These are phyloP conservation scores for Phylloscopus trochilus DNA, from an alignment of 2,113 vertebrate genomes.

Conservation along the genomic window DNA sequence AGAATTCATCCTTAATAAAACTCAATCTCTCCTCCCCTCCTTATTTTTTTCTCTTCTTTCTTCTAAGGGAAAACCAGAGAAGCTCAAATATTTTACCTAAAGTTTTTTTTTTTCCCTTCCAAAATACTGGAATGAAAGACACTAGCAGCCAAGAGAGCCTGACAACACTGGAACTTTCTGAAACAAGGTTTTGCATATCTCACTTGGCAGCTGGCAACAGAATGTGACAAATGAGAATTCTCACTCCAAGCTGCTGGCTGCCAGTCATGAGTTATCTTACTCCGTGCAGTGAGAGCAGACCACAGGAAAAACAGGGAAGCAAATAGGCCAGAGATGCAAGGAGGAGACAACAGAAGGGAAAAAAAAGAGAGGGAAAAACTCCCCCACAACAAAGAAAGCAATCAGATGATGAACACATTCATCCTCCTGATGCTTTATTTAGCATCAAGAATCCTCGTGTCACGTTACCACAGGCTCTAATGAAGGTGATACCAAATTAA, in stretches of 20 bases:
- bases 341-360: not conserved
- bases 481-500: conserved; percentile 18
- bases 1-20: not conserved
- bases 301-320: not conserved
- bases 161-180: conserved; percentile 39
- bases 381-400: not conserved
- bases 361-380: fast-evolving
- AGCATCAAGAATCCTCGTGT: not conserved
- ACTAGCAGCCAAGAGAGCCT: conserved; percentile 20
- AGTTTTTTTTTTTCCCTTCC: not conserved
- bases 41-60: not conserved
- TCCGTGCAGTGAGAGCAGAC: conserved; percentile 15
- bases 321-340: not conserved
- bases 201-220: conserved; percentile 50
- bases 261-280: conserved; percentile 59
- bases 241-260: conserved; percentile 49
- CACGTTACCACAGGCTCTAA: not conserved
- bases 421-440: not conserved
- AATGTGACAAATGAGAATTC: conserved; percentile 56
- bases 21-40: not conserved
- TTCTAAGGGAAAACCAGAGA: not conserved
- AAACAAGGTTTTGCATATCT: conserved; percentile 50
- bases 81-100: conserved; percentile 14
- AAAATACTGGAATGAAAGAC: conserved; percentile 5
- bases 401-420: not conserved